Evolutionary conservation across 2,113 vertebrate genomes (phyloP), one percentile per base, ranked within the genome.

Genomic region (Phylloscopus trochilus): DNA sequence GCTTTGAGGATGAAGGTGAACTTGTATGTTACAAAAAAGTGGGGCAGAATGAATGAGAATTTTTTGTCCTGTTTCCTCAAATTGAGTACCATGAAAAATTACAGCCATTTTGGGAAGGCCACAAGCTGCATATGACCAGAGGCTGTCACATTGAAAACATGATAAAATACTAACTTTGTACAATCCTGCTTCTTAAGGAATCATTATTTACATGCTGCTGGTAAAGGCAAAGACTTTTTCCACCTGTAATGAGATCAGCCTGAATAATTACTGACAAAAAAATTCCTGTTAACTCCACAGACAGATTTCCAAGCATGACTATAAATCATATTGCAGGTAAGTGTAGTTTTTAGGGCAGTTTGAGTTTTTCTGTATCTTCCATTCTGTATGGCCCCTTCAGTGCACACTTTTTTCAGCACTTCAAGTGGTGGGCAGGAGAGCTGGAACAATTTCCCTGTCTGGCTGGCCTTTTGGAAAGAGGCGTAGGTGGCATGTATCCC

Each of bases 1-100:
- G 31, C 24, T 84, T 52, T 87, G 56, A 84, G 33, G 37, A 91
- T 68, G 44, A 91, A 87, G 70, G 84, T 28, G 41, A 96, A 91
- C 26, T 14, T 60, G 11, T 56, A 52, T 0, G 0, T 43, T 72
- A 60, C 11, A n/a, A 60, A 44, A 67, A 89, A 47, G 24, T 5
- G 18, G 35, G 59, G 30, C 26, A 82, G 47, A 89, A 72, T 8
- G 70, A 67, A 46, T 4, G 0, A 60, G 62, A 79, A 28, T 28
- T 62, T 89, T 80, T 76, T 85, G 26, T 17, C 37, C 30, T 2
- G 1, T n/a, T n/a, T 60, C 76, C 44, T 68, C 44, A 75, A 58
- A 37, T 1, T 52, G 19, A 81, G 33, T 16, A 68, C 7, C 27
- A 22, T 11, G 30, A 85, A 72, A 91, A 89, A 87, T 26, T 14